phyloP scores from a whole-genome alignment of 2,888 invertebrate genomes.

The Oscheius sp. region DNA sequence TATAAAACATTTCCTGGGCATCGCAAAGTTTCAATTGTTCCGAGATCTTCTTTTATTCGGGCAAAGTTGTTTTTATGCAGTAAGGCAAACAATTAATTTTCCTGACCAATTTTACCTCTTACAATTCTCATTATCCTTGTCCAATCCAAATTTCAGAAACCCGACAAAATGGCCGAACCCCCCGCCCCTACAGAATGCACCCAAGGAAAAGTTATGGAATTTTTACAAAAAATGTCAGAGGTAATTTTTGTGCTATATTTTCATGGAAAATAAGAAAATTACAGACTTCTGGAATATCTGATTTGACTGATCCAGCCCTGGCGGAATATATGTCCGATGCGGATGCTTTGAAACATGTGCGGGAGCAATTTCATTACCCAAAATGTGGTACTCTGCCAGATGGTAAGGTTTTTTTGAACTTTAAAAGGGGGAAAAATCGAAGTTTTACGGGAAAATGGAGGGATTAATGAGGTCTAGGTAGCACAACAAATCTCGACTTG shows the following conservation, averaged over 20 bases:
- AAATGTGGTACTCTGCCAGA: slow-evolving; percentile 65
- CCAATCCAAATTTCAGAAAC: too few species aligned
- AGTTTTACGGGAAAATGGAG: too few species aligned
- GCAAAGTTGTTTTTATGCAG: too few species aligned
- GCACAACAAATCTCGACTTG: too few species aligned
- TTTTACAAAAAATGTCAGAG: slow-evolving; percentile 49
- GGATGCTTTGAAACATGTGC: slow-evolving; percentile 52
- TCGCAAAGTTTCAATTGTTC: too few species aligned
- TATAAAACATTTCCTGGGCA: too few species aligned
- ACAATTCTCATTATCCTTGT: too few species aligned
- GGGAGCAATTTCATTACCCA: slow-evolving; percentile 66
- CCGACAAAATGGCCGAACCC: slow-evolving; percentile 23
- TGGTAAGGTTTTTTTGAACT: slow-evolving; percentile 40
- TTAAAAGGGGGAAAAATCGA: too few species aligned
- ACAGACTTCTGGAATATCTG: slow-evolving; percentile 44
- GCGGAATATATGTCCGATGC: slow-evolving; percentile 49
- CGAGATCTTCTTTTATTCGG: too few species aligned
- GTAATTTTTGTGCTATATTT: not conserved
- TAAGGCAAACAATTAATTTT: too few species aligned
- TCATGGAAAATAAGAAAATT: slow-evolving; percentile 3
- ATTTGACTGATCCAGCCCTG: slow-evolving; percentile 46
- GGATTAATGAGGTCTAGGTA: too few species aligned
- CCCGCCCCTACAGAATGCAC: slow-evolving; percentile 38
- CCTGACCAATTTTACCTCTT: too few species aligned
- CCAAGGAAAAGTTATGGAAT: slow-evolving; percentile 49